Base-by-base conservation (phyloP, 1,140 invertebrate genomes). In the Brachionus angularis region DNA sequence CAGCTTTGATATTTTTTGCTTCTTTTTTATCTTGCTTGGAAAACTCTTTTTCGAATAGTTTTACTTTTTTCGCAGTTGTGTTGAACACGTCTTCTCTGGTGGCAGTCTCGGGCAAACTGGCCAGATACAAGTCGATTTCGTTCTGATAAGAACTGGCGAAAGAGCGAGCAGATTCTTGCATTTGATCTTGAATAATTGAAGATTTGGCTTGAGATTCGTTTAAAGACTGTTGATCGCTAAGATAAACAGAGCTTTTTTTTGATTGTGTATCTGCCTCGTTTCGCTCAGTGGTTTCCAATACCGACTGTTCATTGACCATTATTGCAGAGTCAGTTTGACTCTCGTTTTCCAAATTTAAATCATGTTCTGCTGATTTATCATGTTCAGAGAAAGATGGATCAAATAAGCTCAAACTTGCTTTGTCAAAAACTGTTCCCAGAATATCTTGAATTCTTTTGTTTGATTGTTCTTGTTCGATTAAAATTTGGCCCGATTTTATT, bases 401-500 rank as follows among this genome's bases (percentile, higher is more conserved):
- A 18, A 67, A 67, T 18, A 67, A 29, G 23, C 47, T 67, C 21
- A 67, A n/a, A 36, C 62, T 67, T 3, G 27, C 27, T 27, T 67
- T 67, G 62, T 67, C 64, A 5, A 70, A 27, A 5, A 70, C 64
- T 36, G 31, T 36, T 4, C 46, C 34, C 12, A 70, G 10, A 33
- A 70, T 70, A 10, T 70, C 64, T 18, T 50, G 46, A 25, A 70
- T 70, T 70, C 42, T 70, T 33, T 29, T 21, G n/a, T 70, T 44
- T 2, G 64, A 70, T 12, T 50, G 31, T 50, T 50, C 44, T 27
- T 70, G 64, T 50, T 49, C 46, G 18, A 14, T n/a, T n/a, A 36
- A 5, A 1, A 70, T 14, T 27, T 70, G 46, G 18, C 46, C 46
- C 4, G 64, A 52, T 49, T 70, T 70, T 12, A 70, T 70, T 16